A percentile compares a stretch with the other conserved stretches of the same genome.
These are phyloP conservation scores for Hirtodrosophila confusa DNA, from an alignment of 2,888 invertebrate genomes.

Conservation along the genomic window DNA sequence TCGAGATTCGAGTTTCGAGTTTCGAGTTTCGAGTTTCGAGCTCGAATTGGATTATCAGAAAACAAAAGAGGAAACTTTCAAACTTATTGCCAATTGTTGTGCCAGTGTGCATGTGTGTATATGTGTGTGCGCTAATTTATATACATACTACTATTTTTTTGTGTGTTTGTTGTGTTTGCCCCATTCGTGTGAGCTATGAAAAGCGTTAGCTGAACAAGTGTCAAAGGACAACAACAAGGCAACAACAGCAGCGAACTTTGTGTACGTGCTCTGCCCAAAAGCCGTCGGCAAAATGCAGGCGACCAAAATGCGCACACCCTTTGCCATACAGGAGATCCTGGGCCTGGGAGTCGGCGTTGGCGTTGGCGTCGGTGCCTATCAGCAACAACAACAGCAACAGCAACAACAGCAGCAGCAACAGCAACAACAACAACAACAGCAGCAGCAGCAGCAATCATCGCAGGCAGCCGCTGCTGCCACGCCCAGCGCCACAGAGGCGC, in stretches of 20 bases:
- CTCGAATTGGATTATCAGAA: no score
- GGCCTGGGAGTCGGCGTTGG: constrained; percentile 82
- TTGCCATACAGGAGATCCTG: constrained; percentile 84
- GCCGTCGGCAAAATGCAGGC: constrained; percentile 82
- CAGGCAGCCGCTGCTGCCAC: constrained; percentile 68
- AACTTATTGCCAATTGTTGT: no score
- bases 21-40: no score
- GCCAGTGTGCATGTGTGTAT: neutral
- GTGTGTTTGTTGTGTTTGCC: neutral
- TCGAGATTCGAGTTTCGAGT: no score
- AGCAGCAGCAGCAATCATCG: constrained; percentile 37
- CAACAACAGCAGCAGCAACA: constrained; percentile 57
- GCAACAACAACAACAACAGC: constrained; percentile 41
- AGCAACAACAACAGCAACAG: constrained; percentile 67
- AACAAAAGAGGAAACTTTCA: no score
- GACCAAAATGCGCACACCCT: constrained; percentile 84
- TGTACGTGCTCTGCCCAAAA: no score
- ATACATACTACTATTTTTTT: constrained; percentile 9
- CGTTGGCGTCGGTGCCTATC: constrained; percentile 69
- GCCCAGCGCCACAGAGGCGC: constrained; percentile 72
- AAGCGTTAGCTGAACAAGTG: constrained; percentile 28
- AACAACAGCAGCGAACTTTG: no score
- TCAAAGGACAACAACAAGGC: neutral
- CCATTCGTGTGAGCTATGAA: constrained; percentile 34
- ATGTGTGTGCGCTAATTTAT: no score